Evolutionary conservation across 1,140 invertebrate species (phyloP).

Genomic region (Bombus impatiens): DNA sequence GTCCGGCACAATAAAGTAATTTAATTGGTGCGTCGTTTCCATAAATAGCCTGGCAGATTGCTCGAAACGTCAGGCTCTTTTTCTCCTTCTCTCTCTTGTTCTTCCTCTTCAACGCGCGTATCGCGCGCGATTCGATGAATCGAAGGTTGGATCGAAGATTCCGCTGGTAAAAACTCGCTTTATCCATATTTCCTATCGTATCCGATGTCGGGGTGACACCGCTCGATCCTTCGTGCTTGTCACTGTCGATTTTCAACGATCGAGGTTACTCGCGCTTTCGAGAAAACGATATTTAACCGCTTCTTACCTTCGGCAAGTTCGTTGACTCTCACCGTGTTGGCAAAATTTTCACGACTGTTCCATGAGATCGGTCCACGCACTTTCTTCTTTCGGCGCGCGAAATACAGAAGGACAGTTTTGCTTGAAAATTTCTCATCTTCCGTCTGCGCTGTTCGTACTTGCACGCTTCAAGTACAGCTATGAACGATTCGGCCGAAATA

Average conservation of each 20-base stretch:
- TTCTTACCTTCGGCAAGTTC: too few species aligned
- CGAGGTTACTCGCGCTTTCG: constrained; percentile 2
- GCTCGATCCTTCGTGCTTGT: neutral
- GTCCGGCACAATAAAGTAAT: constrained; percentile 46
- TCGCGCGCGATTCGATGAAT: neutral
- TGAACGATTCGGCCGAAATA: too few species aligned
- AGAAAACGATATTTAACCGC: too few species aligned
- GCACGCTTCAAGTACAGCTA: too few species aligned
- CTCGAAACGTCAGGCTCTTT: neutral
- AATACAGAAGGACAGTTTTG: too few species aligned
- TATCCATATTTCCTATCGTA: neutral
- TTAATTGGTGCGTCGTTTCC: constrained; percentile 50
- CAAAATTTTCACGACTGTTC: too few species aligned
- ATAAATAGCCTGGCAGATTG: constrained; percentile 45
- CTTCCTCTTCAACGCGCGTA: neutral
- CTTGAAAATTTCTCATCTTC: too few species aligned
- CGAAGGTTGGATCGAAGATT: constrained; percentile 17
- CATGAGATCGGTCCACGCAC: too few species aligned
- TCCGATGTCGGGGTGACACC: neutral
- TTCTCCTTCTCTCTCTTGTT: neutral
- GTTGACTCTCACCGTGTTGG: too few species aligned
- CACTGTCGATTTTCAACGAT: constrained; percentile 11
- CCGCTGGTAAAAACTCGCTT: neutral
- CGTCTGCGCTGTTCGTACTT: too few species aligned
- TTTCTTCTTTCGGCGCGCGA: too few species aligned